Percentiles rank a stretch among this genome's conserved stretches.
Evolutionary conservation across 2,797 vertebrate species (phyloP).

Genomic region (Ctenopoma kingsleyae): DNA sequence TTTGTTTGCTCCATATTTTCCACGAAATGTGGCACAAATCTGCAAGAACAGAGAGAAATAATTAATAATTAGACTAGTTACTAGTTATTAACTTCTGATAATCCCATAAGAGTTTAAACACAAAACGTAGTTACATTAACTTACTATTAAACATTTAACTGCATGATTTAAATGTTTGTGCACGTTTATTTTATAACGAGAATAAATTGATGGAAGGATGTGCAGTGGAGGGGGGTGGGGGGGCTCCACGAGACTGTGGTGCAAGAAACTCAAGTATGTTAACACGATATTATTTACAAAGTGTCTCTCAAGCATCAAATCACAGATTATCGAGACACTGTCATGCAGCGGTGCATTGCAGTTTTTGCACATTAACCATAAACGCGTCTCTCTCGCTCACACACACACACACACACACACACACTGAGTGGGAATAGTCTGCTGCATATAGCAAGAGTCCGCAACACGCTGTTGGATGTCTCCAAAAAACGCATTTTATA

Average conservation of each 20-base stretch:
- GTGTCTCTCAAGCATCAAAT: constrained; percentile 16
- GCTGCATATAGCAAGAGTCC: background rate
- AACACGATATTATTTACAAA: constrained; percentile 25
- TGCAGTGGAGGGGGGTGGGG: no score
- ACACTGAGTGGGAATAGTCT: background rate
- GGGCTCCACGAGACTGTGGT: background rate
- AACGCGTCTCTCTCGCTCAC: background rate
- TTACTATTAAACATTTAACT: no score
- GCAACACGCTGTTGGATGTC: background rate
- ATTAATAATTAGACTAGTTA: no score
- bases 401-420: background rate
- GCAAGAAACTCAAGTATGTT: constrained; percentile 1
- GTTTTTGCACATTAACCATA: background rate
- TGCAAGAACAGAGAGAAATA: constrained; percentile 2
- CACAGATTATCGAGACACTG: background rate
- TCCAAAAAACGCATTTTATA: background rate
- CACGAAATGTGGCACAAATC: background rate
- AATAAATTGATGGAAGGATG: background rate
- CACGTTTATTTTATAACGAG: background rate
- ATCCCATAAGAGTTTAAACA: background rate
- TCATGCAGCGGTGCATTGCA: background rate
- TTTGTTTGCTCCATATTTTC: background rate
- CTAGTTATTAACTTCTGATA: background rate
- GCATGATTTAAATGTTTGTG: background rate
- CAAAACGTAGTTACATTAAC: background rate